These are phyloP conservation scores for Myripristis murdjan DNA, from an alignment of 2,797 vertebrate genomes.

Conservation along the genomic window DNA sequence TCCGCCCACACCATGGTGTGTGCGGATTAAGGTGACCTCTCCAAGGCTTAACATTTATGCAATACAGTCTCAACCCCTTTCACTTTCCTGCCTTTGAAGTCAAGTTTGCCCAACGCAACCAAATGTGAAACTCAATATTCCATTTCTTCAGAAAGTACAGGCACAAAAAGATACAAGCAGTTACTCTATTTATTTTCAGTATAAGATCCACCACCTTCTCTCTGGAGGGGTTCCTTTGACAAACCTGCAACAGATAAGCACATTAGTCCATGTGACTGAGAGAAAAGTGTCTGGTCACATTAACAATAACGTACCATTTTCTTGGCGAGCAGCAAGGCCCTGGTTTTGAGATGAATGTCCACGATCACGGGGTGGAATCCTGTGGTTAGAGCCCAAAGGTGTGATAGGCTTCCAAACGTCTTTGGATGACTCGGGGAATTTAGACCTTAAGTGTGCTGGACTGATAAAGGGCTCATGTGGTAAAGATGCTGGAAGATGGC, in stretches of 20 bases:
- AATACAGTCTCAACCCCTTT: neutral
- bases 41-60: neutral
- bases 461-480: neutral
- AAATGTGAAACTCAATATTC: neutral
- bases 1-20: neutral
- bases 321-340: slow-evolving; percentile 24
- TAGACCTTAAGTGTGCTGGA: slow-evolving; percentile 2
- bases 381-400: neutral
- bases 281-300: neutral
- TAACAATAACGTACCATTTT: slow-evolving; percentile 29
- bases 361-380: slow-evolving; percentile 16
- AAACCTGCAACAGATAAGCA: slow-evolving; percentile 54
- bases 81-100: no score
- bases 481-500: neutral
- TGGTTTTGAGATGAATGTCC: slow-evolving; percentile 20
- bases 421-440: slow-evolving; percentile 16
- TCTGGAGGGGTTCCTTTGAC: neutral
- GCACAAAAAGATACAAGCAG: neutral
- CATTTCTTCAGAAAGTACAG: neutral
- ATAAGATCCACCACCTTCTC: neutral
- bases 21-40: neutral
- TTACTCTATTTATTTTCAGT: slow-evolving; percentile 53
- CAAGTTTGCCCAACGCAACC: no score
- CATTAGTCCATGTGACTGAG: neutral
- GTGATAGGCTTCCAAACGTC: slow-evolving; percentile 18